Evolutionary conservation across 1,140 invertebrate genomes (phyloP).

Genomic region (Neelides sp.): DNA sequence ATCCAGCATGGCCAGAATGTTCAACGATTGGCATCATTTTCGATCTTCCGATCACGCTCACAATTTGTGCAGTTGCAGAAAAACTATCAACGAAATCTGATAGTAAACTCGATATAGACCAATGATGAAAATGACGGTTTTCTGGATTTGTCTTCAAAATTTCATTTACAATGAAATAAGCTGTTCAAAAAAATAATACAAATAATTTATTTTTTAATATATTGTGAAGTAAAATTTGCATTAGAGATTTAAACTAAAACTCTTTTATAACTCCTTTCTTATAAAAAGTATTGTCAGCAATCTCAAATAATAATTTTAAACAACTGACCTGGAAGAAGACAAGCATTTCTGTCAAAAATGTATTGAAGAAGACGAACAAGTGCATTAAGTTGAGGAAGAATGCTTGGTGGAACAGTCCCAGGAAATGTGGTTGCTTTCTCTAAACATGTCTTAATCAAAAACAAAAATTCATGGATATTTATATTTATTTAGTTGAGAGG

Average conservation of each 20-base stretch:
- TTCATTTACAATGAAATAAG: constrained; percentile 75
- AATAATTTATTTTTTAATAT: not conserved
- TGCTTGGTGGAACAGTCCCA: constrained; percentile 56
- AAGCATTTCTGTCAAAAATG: constrained; percentile 84
- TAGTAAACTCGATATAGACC: constrained; percentile 71
- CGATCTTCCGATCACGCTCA: constrained; percentile 77
- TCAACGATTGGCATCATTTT: constrained; percentile 88
- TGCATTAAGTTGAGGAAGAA: constrained; percentile 65
- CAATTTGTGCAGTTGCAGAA: constrained; percentile 81
- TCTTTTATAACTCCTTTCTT: too few relatives aligned
- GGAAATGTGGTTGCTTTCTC: constrained; percentile 75
- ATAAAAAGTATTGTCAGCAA: not conserved
- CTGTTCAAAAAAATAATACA: constrained; percentile 1
- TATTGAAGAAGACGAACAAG: constrained; percentile 66
- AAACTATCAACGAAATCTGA: constrained; percentile 86
- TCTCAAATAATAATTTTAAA: not conserved
- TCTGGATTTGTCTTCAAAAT: constrained; percentile 76
- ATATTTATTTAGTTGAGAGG: not conserved
- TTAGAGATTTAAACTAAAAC: too few relatives aligned
- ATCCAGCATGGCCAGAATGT: constrained; percentile 74
- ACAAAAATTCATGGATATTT: constrained; percentile 14
- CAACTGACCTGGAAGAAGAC: constrained; percentile 72
- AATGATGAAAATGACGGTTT: constrained; percentile 56
- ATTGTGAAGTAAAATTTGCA: too few relatives aligned
- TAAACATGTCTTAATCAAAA: constrained; percentile 52